Conservation (phyloP, 2,888 invertebrate genomes). For the Oxyteleia sp. region DNA sequence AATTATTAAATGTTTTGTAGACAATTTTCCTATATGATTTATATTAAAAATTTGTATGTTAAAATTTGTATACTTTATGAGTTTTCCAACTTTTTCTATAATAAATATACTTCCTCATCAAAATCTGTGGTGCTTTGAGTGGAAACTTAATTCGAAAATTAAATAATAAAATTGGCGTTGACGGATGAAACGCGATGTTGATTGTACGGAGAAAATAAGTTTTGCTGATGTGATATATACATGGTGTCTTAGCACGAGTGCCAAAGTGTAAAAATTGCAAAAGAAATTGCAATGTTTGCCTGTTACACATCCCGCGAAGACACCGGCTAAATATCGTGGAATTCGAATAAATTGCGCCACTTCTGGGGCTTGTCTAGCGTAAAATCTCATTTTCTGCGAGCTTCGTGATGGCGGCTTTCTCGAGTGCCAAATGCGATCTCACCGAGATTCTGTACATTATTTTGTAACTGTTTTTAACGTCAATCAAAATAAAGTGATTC, state of each 20-base stretch:
- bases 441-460: conserved; percentile 51
- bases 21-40: too few relatives aligned
- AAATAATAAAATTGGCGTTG: not conserved
- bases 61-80: too few relatives aligned
- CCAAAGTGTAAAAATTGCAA: conserved; percentile 49
- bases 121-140: too few relatives aligned
- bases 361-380: conserved; percentile 62
- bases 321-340: conserved; percentile 62
- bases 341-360: conserved; percentile 67
- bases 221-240: conserved; percentile 33
- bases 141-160: not conserved
- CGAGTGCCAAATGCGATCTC: conserved; percentile 54
- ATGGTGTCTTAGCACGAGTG: conserved; percentile 8
- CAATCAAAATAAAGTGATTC: conserved; percentile 37
- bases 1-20: too few relatives aligned
- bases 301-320: conserved; percentile 59
- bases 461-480: conserved; percentile 58
- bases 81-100: too few relatives aligned
- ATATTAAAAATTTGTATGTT: too few relatives aligned
- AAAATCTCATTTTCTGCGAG: conserved; percentile 64
- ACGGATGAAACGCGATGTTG: not conserved
- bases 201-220: not conserved
- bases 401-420: conserved; percentile 56
- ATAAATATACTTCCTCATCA: too few relatives aligned
- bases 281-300: conserved; percentile 66